Percentiles rank a stretch among this genome's conserved stretches.
Conservation (phyloP, 2,797 vertebrate genomes). For the Rhinophrynus dorsalis region DNA sequence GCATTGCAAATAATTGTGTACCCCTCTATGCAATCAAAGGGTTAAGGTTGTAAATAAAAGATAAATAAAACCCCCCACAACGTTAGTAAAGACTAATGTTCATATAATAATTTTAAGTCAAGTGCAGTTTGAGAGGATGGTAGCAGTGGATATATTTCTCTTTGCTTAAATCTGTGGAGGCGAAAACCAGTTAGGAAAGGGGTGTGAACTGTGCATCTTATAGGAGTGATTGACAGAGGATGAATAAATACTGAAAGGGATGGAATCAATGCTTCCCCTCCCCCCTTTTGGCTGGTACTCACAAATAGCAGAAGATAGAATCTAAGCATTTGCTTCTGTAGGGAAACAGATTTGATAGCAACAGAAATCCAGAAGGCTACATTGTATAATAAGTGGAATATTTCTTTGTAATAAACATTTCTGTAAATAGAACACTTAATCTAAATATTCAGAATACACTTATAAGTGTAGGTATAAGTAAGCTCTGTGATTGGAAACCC, state of each 20-base stretch:
- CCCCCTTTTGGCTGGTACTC: constrained; percentile 49
- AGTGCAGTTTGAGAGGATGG: too few relatives aligned
- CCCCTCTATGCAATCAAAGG: too few relatives aligned
- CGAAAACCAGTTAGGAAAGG: too few relatives aligned
- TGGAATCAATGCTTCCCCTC: constrained; percentile 55
- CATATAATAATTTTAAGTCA: too few relatives aligned
- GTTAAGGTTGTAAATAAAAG: too few relatives aligned
- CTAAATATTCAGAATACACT: constrained; percentile 3
- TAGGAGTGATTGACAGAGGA: constrained; percentile 56
- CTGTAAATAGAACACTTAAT: too few relatives aligned
- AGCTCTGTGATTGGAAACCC: constrained; percentile 45
- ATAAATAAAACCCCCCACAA: too few relatives aligned
- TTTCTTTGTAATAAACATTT: constrained; percentile 3
- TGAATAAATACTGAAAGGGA: constrained; percentile 58
- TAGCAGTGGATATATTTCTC: too few relatives aligned
- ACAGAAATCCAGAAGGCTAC: constrained; percentile 43
- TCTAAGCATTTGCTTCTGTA: constrained; percentile 48
- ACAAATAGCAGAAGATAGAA: constrained; percentile 32
- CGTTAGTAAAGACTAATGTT: too few relatives aligned
- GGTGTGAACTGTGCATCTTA: constrained; percentile 48
- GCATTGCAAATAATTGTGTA: too few relatives aligned
- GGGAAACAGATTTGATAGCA: constrained; percentile 42
- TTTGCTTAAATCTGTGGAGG: too few relatives aligned
- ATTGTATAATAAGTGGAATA: background rate
- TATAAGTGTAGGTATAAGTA: too few relatives aligned